These are phyloP conservation scores for Prosapia bicincta DNA, from an alignment of 2,888 invertebrate genomes.

Conservation along the genomic window DNA sequence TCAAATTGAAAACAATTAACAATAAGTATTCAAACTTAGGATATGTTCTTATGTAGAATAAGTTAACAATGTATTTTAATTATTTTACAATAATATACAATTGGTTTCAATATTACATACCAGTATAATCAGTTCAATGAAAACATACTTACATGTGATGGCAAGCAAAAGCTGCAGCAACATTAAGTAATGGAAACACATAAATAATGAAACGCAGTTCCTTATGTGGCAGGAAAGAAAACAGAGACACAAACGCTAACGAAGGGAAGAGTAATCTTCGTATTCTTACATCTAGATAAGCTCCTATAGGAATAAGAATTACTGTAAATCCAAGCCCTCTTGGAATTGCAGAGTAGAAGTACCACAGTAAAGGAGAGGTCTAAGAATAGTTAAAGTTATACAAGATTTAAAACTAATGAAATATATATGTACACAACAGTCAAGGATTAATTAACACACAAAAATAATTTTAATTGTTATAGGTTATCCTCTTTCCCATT, in stretches of 20 bases:
- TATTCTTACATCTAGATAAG: slow-evolving; percentile 67
- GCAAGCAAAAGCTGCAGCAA: slow-evolving; percentile 83
- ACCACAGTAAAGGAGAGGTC: slow-evolving; percentile 96
- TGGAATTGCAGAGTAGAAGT: slow-evolving; percentile 96
- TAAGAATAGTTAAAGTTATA: slow-evolving; percentile 45
- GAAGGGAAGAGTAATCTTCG: slow-evolving; percentile 67
- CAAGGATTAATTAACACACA: no score
- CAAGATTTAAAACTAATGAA: no score
- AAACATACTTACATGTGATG: slow-evolving; percentile 74
- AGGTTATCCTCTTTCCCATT: no score
- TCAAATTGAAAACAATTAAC: no score
- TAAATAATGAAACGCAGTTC: slow-evolving; percentile 97
- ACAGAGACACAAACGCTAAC: slow-evolving; percentile 78
- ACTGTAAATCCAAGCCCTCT: slow-evolving; percentile 82
- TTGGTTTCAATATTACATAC: no score
- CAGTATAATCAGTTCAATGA: no score
- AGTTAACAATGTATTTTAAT: no score
- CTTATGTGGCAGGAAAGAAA: slow-evolving; percentile 95
- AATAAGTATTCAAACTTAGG: no score
- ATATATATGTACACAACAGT: no score
- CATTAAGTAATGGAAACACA: slow-evolving; percentile 90
- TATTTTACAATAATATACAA: no score
- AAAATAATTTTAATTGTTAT: no score
- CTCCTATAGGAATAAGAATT: slow-evolving; percentile 73
- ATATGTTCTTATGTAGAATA: no score